phyloP scores from a whole-genome alignment of 2,888 invertebrate genomes.

The Amblyteles armatorius region DNA sequence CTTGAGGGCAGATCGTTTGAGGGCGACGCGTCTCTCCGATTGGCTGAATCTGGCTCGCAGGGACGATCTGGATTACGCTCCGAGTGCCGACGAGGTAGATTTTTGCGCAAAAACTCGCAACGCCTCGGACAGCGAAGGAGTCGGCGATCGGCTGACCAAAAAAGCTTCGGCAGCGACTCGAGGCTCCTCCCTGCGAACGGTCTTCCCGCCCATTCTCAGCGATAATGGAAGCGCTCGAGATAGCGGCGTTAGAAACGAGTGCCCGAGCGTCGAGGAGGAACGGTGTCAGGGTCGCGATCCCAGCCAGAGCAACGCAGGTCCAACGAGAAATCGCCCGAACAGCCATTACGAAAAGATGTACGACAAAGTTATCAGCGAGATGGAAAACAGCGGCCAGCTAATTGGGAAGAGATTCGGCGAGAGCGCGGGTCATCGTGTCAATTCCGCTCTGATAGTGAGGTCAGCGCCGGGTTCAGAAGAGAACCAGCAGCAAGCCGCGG shows the following conservation, averaged over 20 bases:
- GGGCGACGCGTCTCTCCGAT: conserved; percentile 80
- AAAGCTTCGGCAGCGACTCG: conserved; percentile 39
- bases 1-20: conserved; percentile 77
- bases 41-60: conserved; percentile 81
- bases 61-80: conserved; percentile 67
- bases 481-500: conserved; percentile 29
- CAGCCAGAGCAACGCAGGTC: conserved; percentile 35
- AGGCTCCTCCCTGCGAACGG: conserved; percentile 22
- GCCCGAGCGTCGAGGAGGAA: conserved; percentile 34
- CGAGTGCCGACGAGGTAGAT: conserved; percentile 48
- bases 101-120: conserved; percentile 58
- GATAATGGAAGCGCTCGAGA: conserved; percentile 37
- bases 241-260: conserved; percentile 43
- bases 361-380: conserved; percentile 54
- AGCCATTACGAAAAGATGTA: conserved; percentile 61
- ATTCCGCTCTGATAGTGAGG: conserved; percentile 67
- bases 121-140: conserved; percentile 41
- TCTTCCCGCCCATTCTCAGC: conserved; percentile 22
- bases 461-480: conserved; percentile 38
- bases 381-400: conserved; percentile 35
- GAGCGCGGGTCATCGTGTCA: conserved; percentile 56
- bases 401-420: conserved; percentile 57
- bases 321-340: conserved; percentile 27
- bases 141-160: conserved; percentile 55
- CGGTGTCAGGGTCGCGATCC: conserved; percentile 41